Percentiles rank a stretch among this genome's conserved stretches.
These are phyloP conservation scores for Cyprinodon tularosa DNA, from an alignment of 2,113 vertebrate genomes.

Conservation along the genomic window DNA sequence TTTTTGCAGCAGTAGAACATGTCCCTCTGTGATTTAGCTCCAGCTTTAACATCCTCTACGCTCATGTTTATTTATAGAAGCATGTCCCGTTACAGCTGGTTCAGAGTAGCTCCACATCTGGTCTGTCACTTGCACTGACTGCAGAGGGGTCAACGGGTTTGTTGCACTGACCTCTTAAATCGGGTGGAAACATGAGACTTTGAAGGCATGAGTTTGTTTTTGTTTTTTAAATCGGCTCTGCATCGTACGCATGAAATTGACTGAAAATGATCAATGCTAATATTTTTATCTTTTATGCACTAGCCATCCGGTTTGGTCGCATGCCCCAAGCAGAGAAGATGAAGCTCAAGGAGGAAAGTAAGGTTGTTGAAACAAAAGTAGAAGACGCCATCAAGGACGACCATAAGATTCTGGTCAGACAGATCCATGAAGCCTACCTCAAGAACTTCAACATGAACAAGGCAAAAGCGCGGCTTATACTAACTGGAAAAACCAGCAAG, in stretches of 20 bases:
- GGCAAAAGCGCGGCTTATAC: slow-evolving; percentile 90
- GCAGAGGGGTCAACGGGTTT: slow-evolving; percentile 58
- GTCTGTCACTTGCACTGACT: slow-evolving; percentile 39
- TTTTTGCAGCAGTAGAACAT: slow-evolving; percentile 8
- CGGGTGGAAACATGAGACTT: slow-evolving; percentile 51
- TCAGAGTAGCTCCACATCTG: slow-evolving; percentile 53
- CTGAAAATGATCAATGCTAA: background rate
- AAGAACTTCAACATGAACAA: slow-evolving; percentile 97
- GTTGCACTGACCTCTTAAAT: slow-evolving; percentile 42
- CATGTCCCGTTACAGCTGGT: slow-evolving; percentile 20
- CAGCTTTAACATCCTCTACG: slow-evolving; percentile 25
- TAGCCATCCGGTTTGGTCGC: slow-evolving; percentile 95
- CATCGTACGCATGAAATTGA: background rate
- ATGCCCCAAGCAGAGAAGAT: slow-evolving; percentile 96
- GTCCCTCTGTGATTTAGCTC: slow-evolving; percentile 21
- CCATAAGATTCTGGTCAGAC: slow-evolving; percentile 86
- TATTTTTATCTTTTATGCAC: slow-evolving; percentile 9
- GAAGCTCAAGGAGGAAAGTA: slow-evolving; percentile 89
- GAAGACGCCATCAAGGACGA: slow-evolving; percentile 81
- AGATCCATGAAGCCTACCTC: slow-evolving; percentile 92
- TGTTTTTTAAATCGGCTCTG: background rate
- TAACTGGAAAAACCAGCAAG: slow-evolving; percentile 89
- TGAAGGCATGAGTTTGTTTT: too few species aligned
- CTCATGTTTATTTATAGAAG: slow-evolving; percentile 34
- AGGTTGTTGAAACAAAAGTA: slow-evolving; percentile 80